Conservation (phyloP, 2,888 invertebrate genomes). For the Drosophila koepferae region DNA sequence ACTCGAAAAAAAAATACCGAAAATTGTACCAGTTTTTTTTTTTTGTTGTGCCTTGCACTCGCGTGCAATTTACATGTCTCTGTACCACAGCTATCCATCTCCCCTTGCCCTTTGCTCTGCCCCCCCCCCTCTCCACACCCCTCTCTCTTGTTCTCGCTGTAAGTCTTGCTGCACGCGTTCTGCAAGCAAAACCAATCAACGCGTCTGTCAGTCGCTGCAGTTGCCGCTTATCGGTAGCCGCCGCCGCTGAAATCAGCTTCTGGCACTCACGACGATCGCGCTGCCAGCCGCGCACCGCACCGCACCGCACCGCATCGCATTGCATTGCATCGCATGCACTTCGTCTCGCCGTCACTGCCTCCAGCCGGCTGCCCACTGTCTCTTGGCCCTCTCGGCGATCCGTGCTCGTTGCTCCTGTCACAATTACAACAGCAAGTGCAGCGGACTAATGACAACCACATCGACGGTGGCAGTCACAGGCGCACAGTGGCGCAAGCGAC, state of each 20-base stretch:
- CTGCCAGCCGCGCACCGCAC: conserved; percentile 25
- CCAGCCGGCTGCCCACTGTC: not conserved
- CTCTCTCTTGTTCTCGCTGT: conserved; percentile 3
- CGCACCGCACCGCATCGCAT: not conserved
- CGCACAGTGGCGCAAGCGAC: conserved; percentile 40
- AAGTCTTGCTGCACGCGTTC: not conserved
- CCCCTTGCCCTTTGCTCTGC: not conserved
- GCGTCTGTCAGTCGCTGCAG: conserved; percentile 75
- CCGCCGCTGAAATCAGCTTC: conserved; percentile 80
- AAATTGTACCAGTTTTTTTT: conserved; percentile 69
- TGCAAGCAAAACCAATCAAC: conserved; percentile 81
- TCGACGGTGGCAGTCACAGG: conserved; percentile 50
- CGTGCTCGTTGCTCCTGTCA: conserved; percentile 82
- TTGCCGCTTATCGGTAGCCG: conserved; percentile 82
- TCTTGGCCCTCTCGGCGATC: conserved; percentile 63
- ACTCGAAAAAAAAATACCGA: conserved; percentile 25
- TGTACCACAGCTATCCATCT: conserved; percentile 22
- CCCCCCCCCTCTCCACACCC: not conserved
- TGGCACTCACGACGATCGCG: conserved; percentile 83
- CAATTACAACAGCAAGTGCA: conserved; percentile 81
- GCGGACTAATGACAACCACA: conserved; percentile 75
- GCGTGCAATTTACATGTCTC: conserved; percentile 82
- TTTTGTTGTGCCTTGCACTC: not conserved
- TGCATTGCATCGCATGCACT: no score
- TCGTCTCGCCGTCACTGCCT: not conserved